Conservation (phyloP, 35 echinoderm and acorn worm species). For the Chiridota heheva region DNA sequence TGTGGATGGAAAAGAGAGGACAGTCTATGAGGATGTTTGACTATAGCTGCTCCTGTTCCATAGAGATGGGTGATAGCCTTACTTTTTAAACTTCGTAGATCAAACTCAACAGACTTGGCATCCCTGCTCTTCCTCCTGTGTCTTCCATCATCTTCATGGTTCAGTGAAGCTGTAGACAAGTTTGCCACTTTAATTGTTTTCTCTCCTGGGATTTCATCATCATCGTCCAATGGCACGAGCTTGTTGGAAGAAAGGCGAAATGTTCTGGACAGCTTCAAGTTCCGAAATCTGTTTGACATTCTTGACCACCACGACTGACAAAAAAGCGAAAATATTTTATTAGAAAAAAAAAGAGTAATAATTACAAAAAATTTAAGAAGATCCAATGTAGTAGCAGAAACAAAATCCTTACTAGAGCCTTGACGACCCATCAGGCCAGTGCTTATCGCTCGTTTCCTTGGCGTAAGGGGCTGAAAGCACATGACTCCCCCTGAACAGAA, state of each 20-base stretch:
- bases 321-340: not conserved
- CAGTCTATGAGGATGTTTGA: too few species aligned
- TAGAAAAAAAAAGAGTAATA: too few species aligned
- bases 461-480: too few species aligned
- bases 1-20: too few species aligned
- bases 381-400: too few species aligned
- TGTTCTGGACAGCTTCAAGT: slow-evolving; percentile 85
- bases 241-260: slow-evolving; percentile 70
- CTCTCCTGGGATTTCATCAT: slow-evolving; percentile 47
- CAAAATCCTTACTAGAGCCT: too few species aligned
- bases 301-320: slow-evolving; percentile 92
- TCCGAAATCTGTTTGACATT: slow-evolving; percentile 95
- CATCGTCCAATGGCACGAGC: slow-evolving; percentile 74
- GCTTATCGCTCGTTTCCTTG: too few species aligned
- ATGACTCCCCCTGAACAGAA: too few species aligned
- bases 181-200: slow-evolving; percentile 25
- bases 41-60: too few species aligned
- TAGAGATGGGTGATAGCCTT: too few species aligned
- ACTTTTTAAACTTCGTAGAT: slow-evolving; percentile 38
- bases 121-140: slow-evolving; percentile 48
- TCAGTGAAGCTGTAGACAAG: not conserved
- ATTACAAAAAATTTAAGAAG: too few species aligned
- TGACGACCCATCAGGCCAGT: too few species aligned
- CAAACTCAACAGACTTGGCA: slow-evolving; percentile 28
- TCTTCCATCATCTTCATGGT: slow-evolving; percentile 26